Conservation (phyloP, 2,797 vertebrate species). For the Takifugu rubripes region DNA sequence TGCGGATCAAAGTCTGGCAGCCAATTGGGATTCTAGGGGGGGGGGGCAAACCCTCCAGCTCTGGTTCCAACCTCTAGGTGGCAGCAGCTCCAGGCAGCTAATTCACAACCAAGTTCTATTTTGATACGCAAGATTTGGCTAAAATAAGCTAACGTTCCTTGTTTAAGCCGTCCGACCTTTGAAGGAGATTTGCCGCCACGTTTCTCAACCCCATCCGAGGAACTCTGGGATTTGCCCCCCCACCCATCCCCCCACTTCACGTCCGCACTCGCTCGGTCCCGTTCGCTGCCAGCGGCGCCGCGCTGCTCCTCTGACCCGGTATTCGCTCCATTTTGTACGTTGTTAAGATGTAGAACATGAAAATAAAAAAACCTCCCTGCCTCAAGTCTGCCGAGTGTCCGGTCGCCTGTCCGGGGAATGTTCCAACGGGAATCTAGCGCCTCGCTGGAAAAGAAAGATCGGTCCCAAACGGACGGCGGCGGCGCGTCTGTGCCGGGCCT, state of each 20-base stretch:
- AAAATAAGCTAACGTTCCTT: background rate
- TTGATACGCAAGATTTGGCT: background rate
- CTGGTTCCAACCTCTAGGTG: background rate
- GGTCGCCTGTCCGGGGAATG: no score
- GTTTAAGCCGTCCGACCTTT: constrained; percentile 8
- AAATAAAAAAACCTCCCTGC: constrained; percentile 65
- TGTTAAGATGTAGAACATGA: constrained; percentile 69
- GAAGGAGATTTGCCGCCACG: constrained; percentile 24
- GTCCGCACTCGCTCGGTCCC: constrained; percentile 8
- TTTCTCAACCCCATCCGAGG: constrained; percentile 1
- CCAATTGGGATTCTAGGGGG: constrained; percentile 25
- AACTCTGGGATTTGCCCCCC: constrained; percentile 47
- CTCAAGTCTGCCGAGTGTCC: constrained; percentile 59
- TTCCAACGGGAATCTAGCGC: no score
- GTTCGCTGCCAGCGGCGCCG: no score
- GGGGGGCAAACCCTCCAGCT: background rate
- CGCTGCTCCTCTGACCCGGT: no score
- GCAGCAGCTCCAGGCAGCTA: constrained; percentile 53
- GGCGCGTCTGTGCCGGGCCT: no score
- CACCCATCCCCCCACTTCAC: constrained; percentile 13
- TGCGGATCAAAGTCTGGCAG: constrained; percentile 20
- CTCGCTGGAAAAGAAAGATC: no score
- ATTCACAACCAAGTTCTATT: constrained; percentile 10
- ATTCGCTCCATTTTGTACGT: constrained; percentile 53
- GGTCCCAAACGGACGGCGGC: no score